Base-by-base conservation (phyloP, 2,113 vertebrate species). In the Ictalurus punctatus region DNA sequence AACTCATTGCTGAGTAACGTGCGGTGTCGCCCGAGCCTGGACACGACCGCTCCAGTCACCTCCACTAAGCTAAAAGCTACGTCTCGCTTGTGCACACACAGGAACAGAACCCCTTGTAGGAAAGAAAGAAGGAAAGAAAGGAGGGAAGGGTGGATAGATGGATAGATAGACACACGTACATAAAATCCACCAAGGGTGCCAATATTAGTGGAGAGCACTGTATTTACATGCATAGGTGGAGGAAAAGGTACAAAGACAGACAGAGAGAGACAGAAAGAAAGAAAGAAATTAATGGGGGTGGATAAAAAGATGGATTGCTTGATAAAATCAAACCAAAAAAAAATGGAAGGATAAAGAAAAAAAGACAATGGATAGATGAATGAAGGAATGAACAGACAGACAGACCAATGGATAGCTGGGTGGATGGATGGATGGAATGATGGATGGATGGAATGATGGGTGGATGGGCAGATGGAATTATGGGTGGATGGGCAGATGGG, bases 21-120 rank as follows among this genome's bases (percentile, higher is more conserved):
- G 40, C 37, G 1, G 30, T 54, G 40, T 82, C 88, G n/a, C 17
- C 78, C 67, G 27, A 87, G 81, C 5, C 34, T 21, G 71, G n/a
- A 40, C 52, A 40, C 6, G 37, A 80, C 86, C 86, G 79, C 30
- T 85, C 21, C 23, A 25, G 61, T 85, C 86, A 37, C 48, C 73
- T 71, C 17, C 19, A 2, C 76, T 86, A 63, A 63, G 16, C 21
- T 58, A 27, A 87, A 82, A 27, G 61, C 63, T 82, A 34, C n/a
- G 1, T 87, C 78, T 83, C 34, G 4, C 17, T 74, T 37, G 21
- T 13, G 12, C 13, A n/a, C 44, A n/a, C 48, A 21, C 61, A 25
- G 44, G 48, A 65, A 76, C 61, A 14, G 48, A 67, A 27, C 27
- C 16, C n/a, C 19, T 58, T 7, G 48, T 56, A 34, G 34, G 34